phyloP scores from a whole-genome alignment of 2,797 vertebrate genomes.

The Mormyrus proboscirostris region DNA sequence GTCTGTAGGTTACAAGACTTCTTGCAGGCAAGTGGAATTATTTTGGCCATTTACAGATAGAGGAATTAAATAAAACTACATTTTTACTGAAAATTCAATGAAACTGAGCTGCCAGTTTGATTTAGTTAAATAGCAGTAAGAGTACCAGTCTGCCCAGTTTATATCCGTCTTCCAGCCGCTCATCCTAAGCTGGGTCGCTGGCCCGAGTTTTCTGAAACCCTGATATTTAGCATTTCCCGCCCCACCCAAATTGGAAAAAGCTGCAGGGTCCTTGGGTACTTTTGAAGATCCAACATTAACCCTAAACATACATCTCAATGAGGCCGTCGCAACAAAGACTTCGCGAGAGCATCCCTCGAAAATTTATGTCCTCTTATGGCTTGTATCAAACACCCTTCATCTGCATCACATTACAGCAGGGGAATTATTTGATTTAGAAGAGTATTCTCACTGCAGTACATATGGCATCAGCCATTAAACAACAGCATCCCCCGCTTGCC shows the following conservation, averaged over 20 bases:
- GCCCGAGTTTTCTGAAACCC: not conserved
- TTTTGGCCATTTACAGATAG: not conserved
- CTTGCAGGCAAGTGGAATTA: not conserved
- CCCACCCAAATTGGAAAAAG: conserved; percentile 14
- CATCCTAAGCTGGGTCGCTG: not conserved
- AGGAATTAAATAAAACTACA: not conserved
- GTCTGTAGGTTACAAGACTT: not conserved
- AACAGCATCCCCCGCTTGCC: conserved; percentile 23
- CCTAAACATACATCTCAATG: not conserved
- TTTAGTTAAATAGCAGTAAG: not conserved
- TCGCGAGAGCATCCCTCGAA: conserved; percentile 14
- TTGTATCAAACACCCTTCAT: conserved; percentile 11
- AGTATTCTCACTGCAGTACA: conserved; percentile 21
- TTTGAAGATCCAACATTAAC: not conserved
- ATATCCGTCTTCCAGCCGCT: not conserved
- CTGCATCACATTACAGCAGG: conserved; percentile 27
- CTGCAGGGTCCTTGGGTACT: not conserved
- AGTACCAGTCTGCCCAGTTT: not conserved
- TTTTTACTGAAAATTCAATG: not conserved
- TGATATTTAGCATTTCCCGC: not conserved
- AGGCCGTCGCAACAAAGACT: not conserved
- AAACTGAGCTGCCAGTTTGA: not conserved
- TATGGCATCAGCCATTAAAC: conserved; percentile 31
- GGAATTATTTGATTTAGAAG: conserved; percentile 35
- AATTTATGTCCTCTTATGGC: conserved; percentile 20